Base-by-base conservation (phyloP, 1,140 invertebrate genomes). In the Drosophila novamexicana region DNA sequence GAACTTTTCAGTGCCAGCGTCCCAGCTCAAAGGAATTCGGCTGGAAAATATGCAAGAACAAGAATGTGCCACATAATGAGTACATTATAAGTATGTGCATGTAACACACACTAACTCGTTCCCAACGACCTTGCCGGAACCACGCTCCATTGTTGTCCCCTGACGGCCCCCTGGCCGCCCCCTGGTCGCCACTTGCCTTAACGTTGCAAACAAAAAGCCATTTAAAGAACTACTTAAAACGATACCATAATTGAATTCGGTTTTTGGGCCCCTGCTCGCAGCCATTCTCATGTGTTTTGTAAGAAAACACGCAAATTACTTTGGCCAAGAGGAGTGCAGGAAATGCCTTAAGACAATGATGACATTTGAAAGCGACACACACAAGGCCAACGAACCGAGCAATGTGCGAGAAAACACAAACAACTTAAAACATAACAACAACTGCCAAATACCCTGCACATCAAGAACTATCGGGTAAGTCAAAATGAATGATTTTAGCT, bases 181-280 rank as follows among this genome's bases (percentile, higher is more conserved):
- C 12, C 18, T 18, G 18, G 18, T 18, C 18, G 1, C 18, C 18
- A 1, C 12, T 56, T 6, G 22, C 50, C 16, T 53, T 53, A 14
- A 10, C 50, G 32, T 4, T 18, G 42, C 29, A 54, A 7, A 69
- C 71, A 69, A 83, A 88, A 75, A 66, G 69, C 69, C 73, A 80
- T 83, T 88, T 84, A 81, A 72, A 49, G 57, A 89, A 88, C 84
- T 89, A 89, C 74, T 84, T 79, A 73, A 80, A 80, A 89, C 83
- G 59, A 76, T 83, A 78, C 71, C 84, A 84, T 88, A 89, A 88
- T 88, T 88, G 84, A 88, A 80, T 88, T 89, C 66, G 67, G 56
- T 54, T 69, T 66, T 64, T 9, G 9, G 32, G 22, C 18, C 22
- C 14, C 4, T 14, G 53, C 54, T 32, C 9, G 36, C 36, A 47